Base-by-base conservation (phyloP, 2,888 invertebrate species). In the Orthosia gracilis region DNA sequence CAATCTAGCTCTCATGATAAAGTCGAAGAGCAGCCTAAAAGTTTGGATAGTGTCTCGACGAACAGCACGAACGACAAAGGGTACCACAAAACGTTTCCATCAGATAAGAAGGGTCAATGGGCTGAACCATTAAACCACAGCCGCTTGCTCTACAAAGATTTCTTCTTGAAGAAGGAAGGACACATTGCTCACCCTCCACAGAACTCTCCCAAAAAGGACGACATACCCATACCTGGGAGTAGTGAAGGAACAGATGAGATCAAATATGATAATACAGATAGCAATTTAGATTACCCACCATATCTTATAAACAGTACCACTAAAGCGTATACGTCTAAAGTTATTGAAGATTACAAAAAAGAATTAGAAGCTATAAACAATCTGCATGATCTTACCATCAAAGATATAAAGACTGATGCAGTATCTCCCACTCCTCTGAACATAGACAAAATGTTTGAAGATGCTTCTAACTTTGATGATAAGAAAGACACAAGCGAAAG, bases 341-440 rank as follows among this genome's bases (percentile, higher is more conserved):
- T 97, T 5, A 96, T 97, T 71, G 96, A 96, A 90, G 96, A 96
- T 89, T 96, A 96, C 78, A 96, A 95, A 88, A 96, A 93, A 84
- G 96, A 96, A 90, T 89, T 96, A 81, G 94, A 95, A 88, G 94
- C 96, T 70, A 96, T 96, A 58, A 96, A 96, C 75, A 95, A 92
- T 84, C 89, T 96, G 52, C 96, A 96, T 73, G 94, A 96, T 75
- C 91, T 96, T 12, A 96, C 96, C 13, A 79, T 96, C 2, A 96
- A 96, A 91, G 96, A 96, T 91, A 94, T 96, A 67, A 94, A 96
- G 88, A 92, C 92, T 45, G 96, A 96, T 73, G 89, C 94, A 2
- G 91, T 94, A 74, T 96, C 96, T 1, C 96, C 96, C 1, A 95
- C 95, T 21, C 96, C 96, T 18, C 78, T 96, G 0, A 93, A 96